Evolutionary conservation across 2,797 vertebrate species (phyloP).

Genomic region (Iguana delicatissima): DNA sequence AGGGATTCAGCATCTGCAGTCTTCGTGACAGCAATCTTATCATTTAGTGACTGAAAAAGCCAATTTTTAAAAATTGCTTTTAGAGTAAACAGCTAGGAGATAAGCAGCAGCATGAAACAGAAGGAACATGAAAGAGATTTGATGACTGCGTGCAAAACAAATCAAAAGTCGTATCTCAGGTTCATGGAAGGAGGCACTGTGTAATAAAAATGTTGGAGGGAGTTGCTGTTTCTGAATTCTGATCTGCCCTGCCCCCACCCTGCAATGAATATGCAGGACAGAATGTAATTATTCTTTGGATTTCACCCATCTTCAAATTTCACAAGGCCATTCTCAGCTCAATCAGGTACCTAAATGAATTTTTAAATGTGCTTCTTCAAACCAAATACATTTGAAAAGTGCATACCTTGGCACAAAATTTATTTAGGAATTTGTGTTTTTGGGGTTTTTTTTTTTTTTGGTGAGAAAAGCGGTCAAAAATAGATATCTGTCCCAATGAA

Average conservation of each 20-base stretch:
- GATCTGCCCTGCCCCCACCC: too few species aligned
- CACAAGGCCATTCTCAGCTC: background rate
- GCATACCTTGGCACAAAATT: background rate
- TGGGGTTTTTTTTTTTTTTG: too few species aligned
- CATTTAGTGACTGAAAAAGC: background rate
- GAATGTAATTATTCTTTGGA: background rate
- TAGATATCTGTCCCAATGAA: background rate
- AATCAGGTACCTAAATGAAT: background rate
- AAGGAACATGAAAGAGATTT: constrained; percentile 15
- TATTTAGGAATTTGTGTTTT: background rate
- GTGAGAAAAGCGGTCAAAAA: too few species aligned
- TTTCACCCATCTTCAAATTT: background rate
- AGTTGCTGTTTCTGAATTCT: background rate
- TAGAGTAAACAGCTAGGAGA: constrained; percentile 8
- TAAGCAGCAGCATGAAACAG: constrained; percentile 36
- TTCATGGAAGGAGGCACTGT: constrained; percentile 17
- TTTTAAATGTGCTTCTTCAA: background rate
- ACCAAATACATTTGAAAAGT: background rate
- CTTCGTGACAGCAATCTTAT: background rate
- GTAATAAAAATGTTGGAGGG: background rate
- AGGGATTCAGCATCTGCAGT: constrained; percentile 20
- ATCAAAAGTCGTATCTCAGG: constrained; percentile 35
- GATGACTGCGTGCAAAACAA: constrained; percentile 28
- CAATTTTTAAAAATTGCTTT: constrained; percentile 22
- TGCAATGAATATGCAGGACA: too few species aligned